These are phyloP conservation scores for Melinaea menophilus DNA, from an alignment of 2,888 invertebrate species.

Conservation along the genomic window DNA sequence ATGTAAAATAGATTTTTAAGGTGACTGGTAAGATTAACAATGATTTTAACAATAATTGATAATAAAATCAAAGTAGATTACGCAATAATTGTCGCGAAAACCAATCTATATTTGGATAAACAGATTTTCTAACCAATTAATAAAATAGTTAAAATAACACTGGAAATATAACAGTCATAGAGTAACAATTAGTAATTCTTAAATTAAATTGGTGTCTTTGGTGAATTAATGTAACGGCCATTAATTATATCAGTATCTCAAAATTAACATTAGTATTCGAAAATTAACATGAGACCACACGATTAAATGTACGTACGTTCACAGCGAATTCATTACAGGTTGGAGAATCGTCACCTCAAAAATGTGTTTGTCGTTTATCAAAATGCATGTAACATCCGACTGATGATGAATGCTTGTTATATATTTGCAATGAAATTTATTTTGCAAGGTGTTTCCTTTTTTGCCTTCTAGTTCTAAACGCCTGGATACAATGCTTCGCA, in stretches of 20 bases:
- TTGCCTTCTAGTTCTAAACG: slow-evolving; percentile 44
- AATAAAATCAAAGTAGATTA: slow-evolving; percentile 2
- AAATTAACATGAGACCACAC: slow-evolving; percentile 77
- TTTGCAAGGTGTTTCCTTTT: slow-evolving; percentile 47
- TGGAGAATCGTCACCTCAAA: slow-evolving; percentile 53
- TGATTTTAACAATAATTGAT: slow-evolving; percentile 19
- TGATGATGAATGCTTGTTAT: slow-evolving; percentile 48
- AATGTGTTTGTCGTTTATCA: slow-evolving; percentile 20
- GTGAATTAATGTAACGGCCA: slow-evolving; percentile 68
- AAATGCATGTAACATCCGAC: slow-evolving; percentile 36
- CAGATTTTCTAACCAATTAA: slow-evolving; percentile 47
- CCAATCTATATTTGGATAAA: slow-evolving; percentile 63
- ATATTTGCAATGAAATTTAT: slow-evolving; percentile 49
- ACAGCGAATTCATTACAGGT: slow-evolving; percentile 63
- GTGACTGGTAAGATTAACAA: slow-evolving; percentile 58
- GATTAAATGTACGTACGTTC: slow-evolving; percentile 59
- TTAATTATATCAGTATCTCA: slow-evolving; percentile 55
- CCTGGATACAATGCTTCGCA: slow-evolving; percentile 76
- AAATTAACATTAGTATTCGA: slow-evolving; percentile 71
- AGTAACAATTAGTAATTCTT: slow-evolving; percentile 48
- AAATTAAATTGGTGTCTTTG: slow-evolving; percentile 64
- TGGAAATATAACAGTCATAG: slow-evolving; percentile 37
- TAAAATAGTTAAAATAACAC: slow-evolving; percentile 43
- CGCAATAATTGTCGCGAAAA: slow-evolving; percentile 38
- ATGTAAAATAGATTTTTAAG: slow-evolving; percentile 34